Base-by-base conservation (phyloP, 2,888 invertebrate genomes). In the Pachycephus smyrnensis region DNA sequence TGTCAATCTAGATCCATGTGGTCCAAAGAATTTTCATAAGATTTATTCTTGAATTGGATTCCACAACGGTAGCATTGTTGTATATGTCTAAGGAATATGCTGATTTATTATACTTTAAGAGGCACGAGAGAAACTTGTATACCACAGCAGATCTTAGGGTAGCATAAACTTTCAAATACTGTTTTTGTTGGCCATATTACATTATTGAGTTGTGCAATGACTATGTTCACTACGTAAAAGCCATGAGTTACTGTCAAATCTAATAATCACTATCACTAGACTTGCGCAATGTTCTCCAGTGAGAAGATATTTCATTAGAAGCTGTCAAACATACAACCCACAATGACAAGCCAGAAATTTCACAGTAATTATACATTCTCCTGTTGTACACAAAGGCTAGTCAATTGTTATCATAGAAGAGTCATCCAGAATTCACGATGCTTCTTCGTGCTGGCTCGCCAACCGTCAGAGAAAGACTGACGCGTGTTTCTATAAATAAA, bases 171-270 rank as follows among this genome's bases (percentile, higher is more conserved):
- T 55, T 75, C 33, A 36, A 75, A 36, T 75, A n/a, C 23, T 33
- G 55, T 68, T 30, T 40, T 40, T 75, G 33, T 75, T 30, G n/a
- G 55, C n/a, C n/a, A 30, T 36, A 55, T 30, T 73, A 35, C 31
- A 74, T 69, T 77, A 74, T 69, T 77, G 77, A 71, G 73, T 75
- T 33, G 37, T 78, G 73, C 36, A 30, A 68, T 77, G 15, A 73
- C 31, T 37, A 74, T 32, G 12, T 68, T 73, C 32, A 69, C 15
- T 37, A 35, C n/a, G 31, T 30, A 73, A 32, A 32, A 35, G 73
- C n/a, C 33, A 35, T 55, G 31, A 15, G 31, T 32, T 77, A 36
- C 32, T 31, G 36, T 40, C n/a, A 23, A 23, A 23, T 55, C 55
- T 2, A 55, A 23, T 2, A 55, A 23, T 55, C 9, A 55, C 40